Evolutionary conservation across 2,888 invertebrate species (phyloP).

Genomic region (Actias luna): DNA sequence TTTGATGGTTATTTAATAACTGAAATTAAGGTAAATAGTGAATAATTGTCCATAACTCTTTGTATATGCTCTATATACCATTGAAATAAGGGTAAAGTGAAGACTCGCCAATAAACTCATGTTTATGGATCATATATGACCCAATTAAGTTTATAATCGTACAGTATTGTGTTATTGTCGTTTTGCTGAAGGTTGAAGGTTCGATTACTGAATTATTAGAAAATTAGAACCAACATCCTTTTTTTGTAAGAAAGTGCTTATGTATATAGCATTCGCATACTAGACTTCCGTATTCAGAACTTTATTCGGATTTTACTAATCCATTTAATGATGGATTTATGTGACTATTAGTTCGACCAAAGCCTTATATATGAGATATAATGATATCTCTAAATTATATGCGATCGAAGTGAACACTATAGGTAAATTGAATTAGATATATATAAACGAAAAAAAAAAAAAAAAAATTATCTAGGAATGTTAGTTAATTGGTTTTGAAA

Average conservation of each 20-base stretch:
- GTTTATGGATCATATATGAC: no score
- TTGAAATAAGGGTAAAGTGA: background rate
- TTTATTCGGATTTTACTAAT: background rate
- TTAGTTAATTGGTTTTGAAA: background rate
- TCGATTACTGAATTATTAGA: no score
- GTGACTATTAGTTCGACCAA: background rate
- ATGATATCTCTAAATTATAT: background rate
- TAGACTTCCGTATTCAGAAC: background rate
- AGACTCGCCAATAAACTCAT: background rate
- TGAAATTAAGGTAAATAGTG: no score
- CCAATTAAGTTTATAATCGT: no score
- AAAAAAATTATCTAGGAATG: background rate
- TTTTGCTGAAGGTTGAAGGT: no score
- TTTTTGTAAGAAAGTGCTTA: no score
- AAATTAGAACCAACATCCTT: no score
- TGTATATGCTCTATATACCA: background rate
- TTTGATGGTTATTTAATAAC: no score
- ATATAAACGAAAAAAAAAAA: background rate
- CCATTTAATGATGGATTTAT: no score
- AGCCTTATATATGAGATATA: background rate
- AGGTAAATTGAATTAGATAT: background rate
- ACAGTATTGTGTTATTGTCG: no score
- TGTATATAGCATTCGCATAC: no score
- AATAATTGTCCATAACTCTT: background rate
- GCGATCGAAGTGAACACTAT: background rate